Conservation (phyloP, 2,113 vertebrate genomes). For the Pelecanoides urinatrix region DNA sequence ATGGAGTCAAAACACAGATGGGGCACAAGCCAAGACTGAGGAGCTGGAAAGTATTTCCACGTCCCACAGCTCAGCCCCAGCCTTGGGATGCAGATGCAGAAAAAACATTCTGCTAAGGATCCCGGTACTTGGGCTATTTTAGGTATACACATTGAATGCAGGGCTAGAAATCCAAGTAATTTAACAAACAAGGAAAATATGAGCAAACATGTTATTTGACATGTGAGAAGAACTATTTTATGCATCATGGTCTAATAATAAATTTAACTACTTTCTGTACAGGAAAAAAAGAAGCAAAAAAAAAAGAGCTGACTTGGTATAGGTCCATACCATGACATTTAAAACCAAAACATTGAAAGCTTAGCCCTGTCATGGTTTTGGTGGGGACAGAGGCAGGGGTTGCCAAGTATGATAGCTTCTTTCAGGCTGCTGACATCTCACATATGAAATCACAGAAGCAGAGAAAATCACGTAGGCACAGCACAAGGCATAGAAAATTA, state of each 20-base stretch:
- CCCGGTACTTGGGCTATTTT: neutral
- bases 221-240: neutral
- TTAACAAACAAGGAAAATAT: neutral
- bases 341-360: neutral
- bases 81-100: neutral
- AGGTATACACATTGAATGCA: neutral
- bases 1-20: neutral
- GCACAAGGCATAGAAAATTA: neutral
- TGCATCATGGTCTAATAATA: neutral
- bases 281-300: neutral
- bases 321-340: neutral
- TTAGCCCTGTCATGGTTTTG: neutral
- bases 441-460: neutral
- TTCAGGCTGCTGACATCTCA: neutral
- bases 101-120: neutral
- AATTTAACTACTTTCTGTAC: neutral
- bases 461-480: neutral
- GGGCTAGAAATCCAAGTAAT: neutral
- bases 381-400: neutral
- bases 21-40: neutral
- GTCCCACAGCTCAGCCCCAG: neutral
- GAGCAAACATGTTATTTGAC: neutral
- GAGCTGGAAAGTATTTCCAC: neutral
- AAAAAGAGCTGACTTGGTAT: neutral
- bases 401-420: neutral